Evolutionary conservation across 2,888 invertebrate genomes (phyloP).

Genomic region (Drosophila meridionalis): DNA sequence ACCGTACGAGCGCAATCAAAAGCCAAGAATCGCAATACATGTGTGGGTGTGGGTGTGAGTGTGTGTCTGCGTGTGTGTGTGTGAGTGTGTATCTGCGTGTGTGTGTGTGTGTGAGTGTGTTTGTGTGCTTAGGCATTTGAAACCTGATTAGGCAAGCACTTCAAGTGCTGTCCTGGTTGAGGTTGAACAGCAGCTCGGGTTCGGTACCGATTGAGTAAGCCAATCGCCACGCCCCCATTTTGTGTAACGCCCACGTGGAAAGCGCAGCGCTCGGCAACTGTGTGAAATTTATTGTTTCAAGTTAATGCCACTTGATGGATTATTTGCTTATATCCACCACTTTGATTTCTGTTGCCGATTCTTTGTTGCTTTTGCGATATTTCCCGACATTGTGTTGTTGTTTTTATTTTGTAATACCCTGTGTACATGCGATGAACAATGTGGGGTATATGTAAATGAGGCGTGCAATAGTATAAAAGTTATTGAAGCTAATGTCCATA

Average conservation of each 20-base stretch:
- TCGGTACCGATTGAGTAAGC: conserved; percentile 35
- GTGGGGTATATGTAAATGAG: neutral
- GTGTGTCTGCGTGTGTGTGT: neutral
- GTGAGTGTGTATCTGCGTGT: conserved; percentile 16
- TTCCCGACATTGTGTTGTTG: neutral
- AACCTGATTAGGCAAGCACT: conserved; percentile 79
- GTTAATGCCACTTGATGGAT: conserved; percentile 82
- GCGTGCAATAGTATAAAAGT: neutral
- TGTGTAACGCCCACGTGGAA: conserved; percentile 8
- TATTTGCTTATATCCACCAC: conserved; percentile 72
- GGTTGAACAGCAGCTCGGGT: conserved; percentile 2
- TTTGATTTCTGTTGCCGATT: conserved; percentile 51
- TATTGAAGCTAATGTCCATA: neutral
- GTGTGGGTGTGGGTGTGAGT: conserved; percentile 7
- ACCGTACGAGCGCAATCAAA: conserved; percentile 26
- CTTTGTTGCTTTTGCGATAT: conserved; percentile 2
- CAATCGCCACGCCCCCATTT: conserved; percentile 44
- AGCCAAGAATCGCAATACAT: conserved; percentile 17
- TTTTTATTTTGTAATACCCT: neutral
- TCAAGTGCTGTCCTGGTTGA: conserved; percentile 62
- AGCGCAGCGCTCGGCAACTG: conserved; percentile 38
- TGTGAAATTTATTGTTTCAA: conserved; percentile 81
- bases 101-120: conserved; percentile 27
- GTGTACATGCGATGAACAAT: neutral
- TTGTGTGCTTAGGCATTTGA: conserved; percentile 67